These are phyloP conservation scores for Coregonus ussuriensis DNA, from an alignment of 2,797 vertebrate genomes.

Conservation along the genomic window DNA sequence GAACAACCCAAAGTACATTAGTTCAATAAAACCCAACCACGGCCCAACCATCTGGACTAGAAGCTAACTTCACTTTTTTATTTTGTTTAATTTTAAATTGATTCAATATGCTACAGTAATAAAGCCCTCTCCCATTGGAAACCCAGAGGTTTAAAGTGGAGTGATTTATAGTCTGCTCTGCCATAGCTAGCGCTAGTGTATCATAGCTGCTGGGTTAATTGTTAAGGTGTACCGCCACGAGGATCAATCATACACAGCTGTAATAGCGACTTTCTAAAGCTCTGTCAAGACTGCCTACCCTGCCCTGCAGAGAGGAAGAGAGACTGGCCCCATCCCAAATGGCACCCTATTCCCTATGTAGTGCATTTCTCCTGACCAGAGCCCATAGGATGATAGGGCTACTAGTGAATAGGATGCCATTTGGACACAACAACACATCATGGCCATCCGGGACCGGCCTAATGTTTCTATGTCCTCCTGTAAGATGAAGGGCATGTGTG, in stretches of 20 bases:
- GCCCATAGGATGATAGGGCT: not conserved
- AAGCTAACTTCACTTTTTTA: slow-evolving; percentile 3
- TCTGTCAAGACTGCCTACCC: slow-evolving; percentile 60
- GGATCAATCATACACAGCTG: slow-evolving; percentile 77
- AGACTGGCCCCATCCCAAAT: not conserved
- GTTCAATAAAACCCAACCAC: not conserved
- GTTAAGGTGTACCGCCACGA: slow-evolving; percentile 73
- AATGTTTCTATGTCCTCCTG: slow-evolving; percentile 60
- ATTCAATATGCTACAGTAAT: slow-evolving; percentile 71
- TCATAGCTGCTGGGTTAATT: slow-evolving; percentile 83
- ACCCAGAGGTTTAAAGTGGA: slow-evolving; percentile 71
- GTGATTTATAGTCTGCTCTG: slow-evolving; percentile 74
- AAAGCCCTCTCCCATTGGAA: slow-evolving; percentile 60
- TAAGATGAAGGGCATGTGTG: slow-evolving; percentile 57
- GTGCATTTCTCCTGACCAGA: not conserved
- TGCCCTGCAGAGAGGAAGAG: slow-evolving; percentile 45
- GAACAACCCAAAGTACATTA: not conserved
- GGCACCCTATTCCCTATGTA: too few species aligned
- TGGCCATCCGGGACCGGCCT: slow-evolving; percentile 37
- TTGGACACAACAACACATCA: slow-evolving; percentile 47
- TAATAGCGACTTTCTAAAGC: slow-evolving; percentile 85
- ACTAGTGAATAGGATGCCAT: not conserved
- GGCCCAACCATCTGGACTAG: not conserved
- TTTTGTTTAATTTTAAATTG: slow-evolving; percentile 59
- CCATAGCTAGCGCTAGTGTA: slow-evolving; percentile 68